Evolutionary conservation across 2,888 invertebrate genomes (phyloP).

Genomic region (Agrochola litura): DNA sequence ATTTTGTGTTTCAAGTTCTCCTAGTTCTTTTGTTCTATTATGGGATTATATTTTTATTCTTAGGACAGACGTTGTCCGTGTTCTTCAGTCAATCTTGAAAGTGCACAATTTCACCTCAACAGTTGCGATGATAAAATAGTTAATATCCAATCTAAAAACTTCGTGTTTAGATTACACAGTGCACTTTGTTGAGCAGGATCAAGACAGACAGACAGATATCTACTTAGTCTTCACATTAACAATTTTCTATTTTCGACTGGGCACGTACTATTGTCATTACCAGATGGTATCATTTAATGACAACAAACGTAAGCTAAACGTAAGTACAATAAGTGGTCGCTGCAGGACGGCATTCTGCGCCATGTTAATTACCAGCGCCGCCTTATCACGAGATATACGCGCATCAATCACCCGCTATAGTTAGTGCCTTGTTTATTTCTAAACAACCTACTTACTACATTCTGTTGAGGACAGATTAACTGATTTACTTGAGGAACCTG

Average conservation of each 20-base stretch:
- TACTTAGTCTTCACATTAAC: background rate
- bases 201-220: too few relatives aligned
- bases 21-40: background rate
- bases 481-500: slow-evolving; percentile 57
- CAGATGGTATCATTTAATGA: slow-evolving; percentile 41
- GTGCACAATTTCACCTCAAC: too few relatives aligned
- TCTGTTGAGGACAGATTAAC: slow-evolving; percentile 61
- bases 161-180: too few relatives aligned
- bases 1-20: background rate
- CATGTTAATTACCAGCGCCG: slow-evolving; percentile 45
- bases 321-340: slow-evolving; percentile 21
- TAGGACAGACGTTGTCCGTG: too few relatives aligned
- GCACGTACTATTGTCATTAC: background rate
- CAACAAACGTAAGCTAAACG: slow-evolving; percentile 40
- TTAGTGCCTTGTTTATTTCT: slow-evolving; percentile 60
- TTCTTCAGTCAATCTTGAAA: too few relatives aligned
- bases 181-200: background rate
- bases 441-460: slow-evolving; percentile 65
- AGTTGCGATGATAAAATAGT: background rate
- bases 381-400: slow-evolving; percentile 56
- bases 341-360: slow-evolving; percentile 52
- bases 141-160: background rate
- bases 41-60: background rate
- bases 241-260: background rate
- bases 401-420: slow-evolving; percentile 55